Evolutionary conservation across 2,797 vertebrate genomes (phyloP).

Genomic region (Antennarius maculatus): DNA sequence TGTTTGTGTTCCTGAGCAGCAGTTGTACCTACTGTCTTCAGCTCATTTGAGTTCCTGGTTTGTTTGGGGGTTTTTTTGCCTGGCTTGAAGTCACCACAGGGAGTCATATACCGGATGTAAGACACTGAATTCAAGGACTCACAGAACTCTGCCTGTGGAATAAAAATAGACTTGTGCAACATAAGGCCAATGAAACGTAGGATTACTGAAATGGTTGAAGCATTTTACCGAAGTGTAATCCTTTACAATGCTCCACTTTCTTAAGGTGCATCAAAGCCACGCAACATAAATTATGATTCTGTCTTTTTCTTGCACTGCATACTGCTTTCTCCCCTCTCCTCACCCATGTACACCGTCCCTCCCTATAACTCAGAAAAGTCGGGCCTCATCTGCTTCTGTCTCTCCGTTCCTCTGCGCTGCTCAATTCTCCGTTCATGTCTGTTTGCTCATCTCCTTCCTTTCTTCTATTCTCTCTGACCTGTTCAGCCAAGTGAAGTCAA

Average conservation of each 20-base stretch:
- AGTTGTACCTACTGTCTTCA: neutral
- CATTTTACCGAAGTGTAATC: neutral
- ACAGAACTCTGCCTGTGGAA: neutral
- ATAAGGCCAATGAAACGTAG: neutral
- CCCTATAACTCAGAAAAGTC: slow-evolving; percentile 4
- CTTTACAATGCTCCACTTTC: neutral
- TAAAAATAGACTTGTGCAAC: neutral
- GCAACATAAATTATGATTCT: neutral
- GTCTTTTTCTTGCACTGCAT: neutral
- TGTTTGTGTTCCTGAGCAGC: neutral
- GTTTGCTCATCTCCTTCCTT: slow-evolving; percentile 13
- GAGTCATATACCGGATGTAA: neutral
- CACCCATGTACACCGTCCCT: neutral
- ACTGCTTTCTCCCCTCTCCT: neutral
- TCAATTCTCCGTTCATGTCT: neutral
- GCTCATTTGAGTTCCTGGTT: neutral
- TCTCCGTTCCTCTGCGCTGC: neutral
- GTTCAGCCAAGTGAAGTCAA: neutral
- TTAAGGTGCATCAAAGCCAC: neutral
- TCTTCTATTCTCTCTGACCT: neutral
- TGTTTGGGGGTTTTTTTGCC: no score
- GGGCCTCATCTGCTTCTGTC: slow-evolving; percentile 9
- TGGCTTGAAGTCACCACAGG: neutral
- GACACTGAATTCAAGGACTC: neutral
- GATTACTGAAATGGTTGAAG: neutral